These are phyloP conservation scores for Aplysina aerophoba DNA, from an alignment of 37 sponge, comb jelly and placozoan genomes.

Conservation along the genomic window DNA sequence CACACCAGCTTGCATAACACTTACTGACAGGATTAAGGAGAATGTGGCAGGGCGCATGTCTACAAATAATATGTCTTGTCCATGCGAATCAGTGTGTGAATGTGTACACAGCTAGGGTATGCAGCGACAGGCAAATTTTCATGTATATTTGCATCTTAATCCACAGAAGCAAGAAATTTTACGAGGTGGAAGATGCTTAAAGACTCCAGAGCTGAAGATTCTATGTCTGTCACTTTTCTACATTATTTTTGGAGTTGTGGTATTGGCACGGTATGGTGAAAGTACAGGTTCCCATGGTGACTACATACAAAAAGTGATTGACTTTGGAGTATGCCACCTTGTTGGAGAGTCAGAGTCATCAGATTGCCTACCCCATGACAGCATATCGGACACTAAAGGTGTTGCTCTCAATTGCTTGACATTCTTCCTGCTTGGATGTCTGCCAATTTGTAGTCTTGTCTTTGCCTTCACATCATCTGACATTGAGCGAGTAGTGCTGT, in stretches of 20 bases:
- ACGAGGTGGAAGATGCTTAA: background rate
- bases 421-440: background rate
- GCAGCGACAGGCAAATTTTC: background rate
- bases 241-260: slow-evolving; percentile 10
- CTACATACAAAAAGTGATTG: background rate
- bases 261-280: slow-evolving; percentile 5
- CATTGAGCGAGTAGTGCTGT: background rate
- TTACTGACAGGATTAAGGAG: too few relatives aligned
- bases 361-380: background rate
- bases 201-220: slow-evolving; percentile 28
- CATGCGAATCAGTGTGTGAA: too few relatives aligned
- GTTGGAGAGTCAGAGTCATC: background rate
- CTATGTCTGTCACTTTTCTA: slow-evolving; percentile 7
- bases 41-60: too few relatives aligned
- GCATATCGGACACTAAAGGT: background rate
- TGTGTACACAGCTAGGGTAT: too few relatives aligned
- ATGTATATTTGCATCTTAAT: background rate
- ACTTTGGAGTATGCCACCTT: background rate
- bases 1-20: too few relatives aligned
- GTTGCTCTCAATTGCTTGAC: background rate
- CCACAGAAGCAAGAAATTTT: background rate
- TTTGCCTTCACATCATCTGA: slow-evolving; percentile 4
- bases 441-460: background rate
- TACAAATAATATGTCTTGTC: too few relatives aligned
- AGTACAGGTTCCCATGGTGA: background rate